Percentiles rank a stretch among this genome's conserved stretches.
phyloP scores from a whole-genome alignment of 2,113 vertebrate genomes.

The Ivindomyrus marchei region DNA sequence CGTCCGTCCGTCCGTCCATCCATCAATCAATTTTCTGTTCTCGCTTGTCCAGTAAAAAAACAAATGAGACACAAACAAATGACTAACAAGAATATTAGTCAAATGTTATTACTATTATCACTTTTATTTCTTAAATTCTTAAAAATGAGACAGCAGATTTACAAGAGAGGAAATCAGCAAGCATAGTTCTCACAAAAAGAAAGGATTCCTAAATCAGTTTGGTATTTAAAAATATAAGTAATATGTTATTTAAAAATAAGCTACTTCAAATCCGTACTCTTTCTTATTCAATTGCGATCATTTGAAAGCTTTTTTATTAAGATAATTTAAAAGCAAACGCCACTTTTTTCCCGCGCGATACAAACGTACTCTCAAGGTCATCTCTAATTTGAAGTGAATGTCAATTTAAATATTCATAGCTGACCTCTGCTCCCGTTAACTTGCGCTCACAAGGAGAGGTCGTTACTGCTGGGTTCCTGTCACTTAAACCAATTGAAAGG shows the following conservation, averaged over 20 bases:
- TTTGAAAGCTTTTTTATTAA: conserved; percentile 17
- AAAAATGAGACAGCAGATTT: background rate
- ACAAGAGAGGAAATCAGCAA: background rate
- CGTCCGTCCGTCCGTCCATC: background rate
- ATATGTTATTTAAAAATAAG: background rate
- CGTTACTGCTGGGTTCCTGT: conserved; percentile 37
- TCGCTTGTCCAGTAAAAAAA: background rate
- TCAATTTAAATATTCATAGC: conserved; percentile 56
- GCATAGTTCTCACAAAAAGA: background rate
- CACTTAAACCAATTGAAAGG: conserved; percentile 28
- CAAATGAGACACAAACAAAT: background rate
- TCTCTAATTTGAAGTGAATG: conserved; percentile 51
- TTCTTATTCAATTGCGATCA: conserved; percentile 24
- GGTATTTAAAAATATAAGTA: background rate
- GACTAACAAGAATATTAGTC: background rate
- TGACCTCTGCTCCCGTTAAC: conserved; percentile 46
- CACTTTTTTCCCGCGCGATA: conserved; percentile 39
- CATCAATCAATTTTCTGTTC: background rate
- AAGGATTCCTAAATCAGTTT: background rate
- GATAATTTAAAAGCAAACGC: conserved; percentile 36
- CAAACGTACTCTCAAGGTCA: conserved; percentile 49
- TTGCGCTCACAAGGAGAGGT: conserved; percentile 17
- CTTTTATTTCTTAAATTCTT: background rate
- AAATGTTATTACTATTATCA: too few species aligned
- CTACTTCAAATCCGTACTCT: background rate